Base-by-base conservation (phyloP, 2,797 vertebrate species). In the Liparis tanakae region DNA sequence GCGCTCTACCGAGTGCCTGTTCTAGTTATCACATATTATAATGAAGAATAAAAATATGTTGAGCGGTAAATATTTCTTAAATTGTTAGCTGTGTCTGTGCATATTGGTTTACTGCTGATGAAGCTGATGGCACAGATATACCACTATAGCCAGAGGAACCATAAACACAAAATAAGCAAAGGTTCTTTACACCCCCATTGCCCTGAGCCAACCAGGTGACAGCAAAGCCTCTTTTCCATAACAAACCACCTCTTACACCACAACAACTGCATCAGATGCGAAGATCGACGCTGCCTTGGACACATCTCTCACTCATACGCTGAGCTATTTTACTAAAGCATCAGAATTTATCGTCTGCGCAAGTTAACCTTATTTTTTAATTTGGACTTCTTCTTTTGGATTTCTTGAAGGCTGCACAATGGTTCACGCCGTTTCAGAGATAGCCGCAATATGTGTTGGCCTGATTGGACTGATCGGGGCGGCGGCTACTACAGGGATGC, bases 401-500 rank as follows among this genome's bases (percentile, higher is more conserved):
- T 54, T 14, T 44, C 6, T 89, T 55, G 73, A 93, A 88, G 89
- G 94, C 79, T 93, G 86, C 80, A 94, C 93, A 74, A 94, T 94
- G 84, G 93, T 84, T 66, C 65, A 86, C 94, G 10, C 86, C 72
- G 41, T 95, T 93, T 6, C 18, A 90, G 88, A 91, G 95, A 80
- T 95, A 81, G 80, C 96, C 91, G 57, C 94, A 77, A 0, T 92
- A 92, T 2, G 90, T 51, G 10, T 90, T 89, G 80, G 95, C 4
- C 85, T 96, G 2, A 22, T 96, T 0, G 97, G 97, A 36, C 86
- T 96, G 88, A 85, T 96, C 0, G 97, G 97, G 0, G 95, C 93
- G 0, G 79, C 96, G 2, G 94, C 96, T 5, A 92, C 96, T 3
- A 97, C 97, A 0, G 94, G 96, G 22, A 86, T 99, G 95, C 98